Evolutionary conservation across 2,113 vertebrate species (phyloP), one percentile per base, ranked within the genome.

Genomic region (Pandion haliaetus): DNA sequence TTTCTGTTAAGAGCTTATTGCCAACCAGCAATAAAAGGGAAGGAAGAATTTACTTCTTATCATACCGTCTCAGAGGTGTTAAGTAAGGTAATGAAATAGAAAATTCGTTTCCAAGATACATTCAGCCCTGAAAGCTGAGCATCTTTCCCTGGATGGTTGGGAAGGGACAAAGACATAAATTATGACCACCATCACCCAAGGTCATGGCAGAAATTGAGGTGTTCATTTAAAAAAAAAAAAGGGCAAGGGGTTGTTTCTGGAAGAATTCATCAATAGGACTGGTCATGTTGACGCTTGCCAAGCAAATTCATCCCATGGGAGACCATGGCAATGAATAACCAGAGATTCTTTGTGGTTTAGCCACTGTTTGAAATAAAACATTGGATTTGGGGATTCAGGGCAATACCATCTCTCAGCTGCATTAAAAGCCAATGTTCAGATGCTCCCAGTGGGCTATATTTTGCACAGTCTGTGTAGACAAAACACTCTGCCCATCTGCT

Each of bases 61-160:
- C 81, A 36, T 92, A 63, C 40, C 59, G 95, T 93, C 82, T 96
- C 80, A 77, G 89, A 95, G 77, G 62, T 74, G 76, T 36, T 88
- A 69, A 88, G 66, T 79, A 58, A 73, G 54, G 62, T 94, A 95
- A 95, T 94, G 95, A 89, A 96, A 95, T 36, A 95, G 93, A 94
- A 95, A 92, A 97, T 90, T 82, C 7, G 11, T 97, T 96, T 95
- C 82, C 70, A 84, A 78, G 58, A 67, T 80, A 95, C 42, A 78
- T 85, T 81, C 91, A 95, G 63, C 74, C 58, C 63, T 83, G 85
- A 94, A 96, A 95, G 84, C 49, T 70, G 72, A 96, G 40, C 45
- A 25, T 89, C 69, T 91, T 82, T 79, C 52, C 80, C 61, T 91
- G 69, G 38, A 50, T 79, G 13, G 32, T 7, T 91, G 65, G 16